Percentiles rank a stretch among this genome's conserved stretches.
These are phyloP conservation scores for Otocyon megalotis DNA, from an alignment of 2,113 vertebrate species.

Conservation along the genomic window DNA sequence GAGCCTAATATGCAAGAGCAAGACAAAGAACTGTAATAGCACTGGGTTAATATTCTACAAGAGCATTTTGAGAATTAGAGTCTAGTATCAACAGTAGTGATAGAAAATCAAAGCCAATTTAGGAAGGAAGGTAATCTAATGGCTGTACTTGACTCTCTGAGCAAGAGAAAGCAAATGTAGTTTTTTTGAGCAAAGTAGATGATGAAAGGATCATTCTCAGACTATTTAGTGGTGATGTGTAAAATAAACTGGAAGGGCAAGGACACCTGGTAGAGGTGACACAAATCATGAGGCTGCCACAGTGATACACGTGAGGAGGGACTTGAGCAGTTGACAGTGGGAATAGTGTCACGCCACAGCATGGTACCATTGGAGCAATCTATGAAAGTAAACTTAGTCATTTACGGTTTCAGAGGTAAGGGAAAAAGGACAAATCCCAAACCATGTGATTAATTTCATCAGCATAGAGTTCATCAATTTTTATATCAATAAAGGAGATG, in stretches of 20 bases:
- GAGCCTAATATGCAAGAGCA: not conserved
- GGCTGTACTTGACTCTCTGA: not conserved
- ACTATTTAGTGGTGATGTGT: not conserved
- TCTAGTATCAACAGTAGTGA: not conserved
- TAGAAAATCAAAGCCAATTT: not conserved
- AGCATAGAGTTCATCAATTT: not conserved
- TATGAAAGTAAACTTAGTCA: not conserved
- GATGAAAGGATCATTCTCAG: not conserved
- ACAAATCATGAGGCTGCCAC: not conserved
- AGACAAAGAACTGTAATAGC: not conserved
- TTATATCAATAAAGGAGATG: not conserved
- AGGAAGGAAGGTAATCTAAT: not conserved
- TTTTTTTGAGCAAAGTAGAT: not conserved
- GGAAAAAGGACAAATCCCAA: not conserved
- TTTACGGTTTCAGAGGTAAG: not conserved
- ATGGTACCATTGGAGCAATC: not conserved
- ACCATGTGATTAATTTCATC: not conserved
- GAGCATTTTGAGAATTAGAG: not conserved
- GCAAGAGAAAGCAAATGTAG: not conserved
- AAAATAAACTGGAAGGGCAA: not conserved
- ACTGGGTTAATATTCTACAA: not conserved
- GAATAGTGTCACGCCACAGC: not conserved
- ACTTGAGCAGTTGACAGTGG: not conserved
- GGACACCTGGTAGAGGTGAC: not conserved
- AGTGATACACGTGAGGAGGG: not conserved